These are phyloP conservation scores for Lampris megalopsis DNA, from an alignment of 2,113 vertebrate species.

Conservation along the genomic window DNA sequence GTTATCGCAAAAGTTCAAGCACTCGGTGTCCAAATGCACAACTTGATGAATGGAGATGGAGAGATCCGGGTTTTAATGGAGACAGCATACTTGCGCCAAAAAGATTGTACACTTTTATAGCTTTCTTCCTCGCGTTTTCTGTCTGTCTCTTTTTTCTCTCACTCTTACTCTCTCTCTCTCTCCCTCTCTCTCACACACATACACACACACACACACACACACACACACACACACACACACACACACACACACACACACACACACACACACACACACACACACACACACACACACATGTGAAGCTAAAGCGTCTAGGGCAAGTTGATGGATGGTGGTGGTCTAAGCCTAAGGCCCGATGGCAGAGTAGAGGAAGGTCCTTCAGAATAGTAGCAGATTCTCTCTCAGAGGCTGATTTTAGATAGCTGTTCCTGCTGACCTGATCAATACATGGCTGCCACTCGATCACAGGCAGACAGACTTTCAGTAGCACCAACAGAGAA, in stretches of 20 bases:
- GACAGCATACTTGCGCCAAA: conserved; percentile 21
- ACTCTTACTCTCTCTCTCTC: neutral
- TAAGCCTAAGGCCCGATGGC: neutral
- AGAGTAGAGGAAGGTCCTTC: neutral
- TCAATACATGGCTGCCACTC: neutral
- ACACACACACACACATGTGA: neutral
- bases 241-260: neutral
- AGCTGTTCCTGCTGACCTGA: conserved; percentile 6
- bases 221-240: neutral
- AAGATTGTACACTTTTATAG: neutral
- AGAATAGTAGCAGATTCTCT: neutral
- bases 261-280: conserved; percentile 1
- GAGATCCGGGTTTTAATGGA: conserved; percentile 19
- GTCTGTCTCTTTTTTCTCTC: too few relatives aligned
- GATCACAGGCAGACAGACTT: neutral
- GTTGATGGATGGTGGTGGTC: too few relatives aligned
- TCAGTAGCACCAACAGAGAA: neutral
- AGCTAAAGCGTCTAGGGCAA: neutral
- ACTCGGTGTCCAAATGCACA: conserved; percentile 41
- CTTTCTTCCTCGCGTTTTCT: too few relatives aligned
- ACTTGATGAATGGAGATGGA: conserved; percentile 52
- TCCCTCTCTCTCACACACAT: neutral
- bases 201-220: neutral
- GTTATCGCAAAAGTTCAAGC: conserved; percentile 60
- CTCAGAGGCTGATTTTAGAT: conserved; percentile 9